Conservation (phyloP, 2,888 invertebrate species). For the Eupithecia vulgata region DNA sequence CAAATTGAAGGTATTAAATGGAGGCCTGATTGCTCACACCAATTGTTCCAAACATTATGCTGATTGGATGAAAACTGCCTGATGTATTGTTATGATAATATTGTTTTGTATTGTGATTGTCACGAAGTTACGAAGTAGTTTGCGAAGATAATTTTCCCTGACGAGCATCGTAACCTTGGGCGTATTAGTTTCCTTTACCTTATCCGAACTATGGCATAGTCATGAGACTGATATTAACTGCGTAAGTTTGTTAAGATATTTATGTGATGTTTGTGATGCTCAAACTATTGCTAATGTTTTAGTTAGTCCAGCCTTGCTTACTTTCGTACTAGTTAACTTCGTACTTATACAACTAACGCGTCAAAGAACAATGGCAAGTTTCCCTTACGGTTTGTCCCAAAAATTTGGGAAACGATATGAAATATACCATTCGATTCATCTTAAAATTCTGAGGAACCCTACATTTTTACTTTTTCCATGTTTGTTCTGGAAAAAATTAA, state of each 20-base stretch:
- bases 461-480: too few relatives aligned
- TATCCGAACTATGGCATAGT: conserved; percentile 11
- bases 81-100: conserved; percentile 22
- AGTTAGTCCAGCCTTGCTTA: neutral
- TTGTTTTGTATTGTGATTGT: conserved; percentile 24
- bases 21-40: conserved; percentile 37
- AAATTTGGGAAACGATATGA: too few relatives aligned
- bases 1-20: neutral
- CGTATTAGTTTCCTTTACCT: conserved; percentile 14
- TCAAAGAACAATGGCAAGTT: too few relatives aligned
- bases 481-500: too few relatives aligned
- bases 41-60: conserved; percentile 27
- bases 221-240: conserved; percentile 14
- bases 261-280: conserved; percentile 10
- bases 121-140: neutral
- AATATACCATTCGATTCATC: too few relatives aligned
- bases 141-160: conserved; percentile 11
- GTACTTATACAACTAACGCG: neutral
- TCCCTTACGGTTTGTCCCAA: too few relatives aligned
- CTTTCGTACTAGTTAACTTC: neutral
- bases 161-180: conserved; percentile 16
- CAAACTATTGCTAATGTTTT: conserved; percentile 15
- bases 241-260: conserved; percentile 18
- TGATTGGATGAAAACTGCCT: conserved; percentile 22
- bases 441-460: too few relatives aligned